Evolutionary conservation across 2,797 vertebrate genomes (phyloP).

Genomic region (Hydrolagus colliei): DNA sequence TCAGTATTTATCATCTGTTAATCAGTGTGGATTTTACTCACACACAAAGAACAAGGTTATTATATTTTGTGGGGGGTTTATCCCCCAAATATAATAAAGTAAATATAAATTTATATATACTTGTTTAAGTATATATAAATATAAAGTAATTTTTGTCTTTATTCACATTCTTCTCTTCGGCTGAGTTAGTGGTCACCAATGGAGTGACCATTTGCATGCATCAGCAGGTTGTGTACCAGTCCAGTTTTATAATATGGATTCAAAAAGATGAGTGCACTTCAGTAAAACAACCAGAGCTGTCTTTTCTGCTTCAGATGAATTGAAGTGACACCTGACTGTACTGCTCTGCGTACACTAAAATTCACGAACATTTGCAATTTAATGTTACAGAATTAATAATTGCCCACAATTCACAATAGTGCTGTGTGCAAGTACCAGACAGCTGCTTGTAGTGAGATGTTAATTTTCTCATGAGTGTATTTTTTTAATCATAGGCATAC

Average conservation of each 20-base stretch:
- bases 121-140: too few species aligned
- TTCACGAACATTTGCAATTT: not conserved
- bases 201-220: not conserved
- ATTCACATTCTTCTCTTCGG: not conserved
- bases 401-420: constrained; percentile 2
- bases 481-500: not conserved
- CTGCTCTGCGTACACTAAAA: not conserved
- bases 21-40: too few species aligned
- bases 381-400: constrained; percentile 7
- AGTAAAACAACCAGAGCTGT: not conserved
- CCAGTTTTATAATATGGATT: not conserved
- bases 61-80: too few species aligned
- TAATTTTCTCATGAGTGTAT: not conserved
- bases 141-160: not conserved
- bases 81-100: too few species aligned
- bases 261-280: not conserved
- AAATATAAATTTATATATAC: too few species aligned
- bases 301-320: not conserved
- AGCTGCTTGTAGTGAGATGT: not conserved
- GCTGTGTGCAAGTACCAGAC: not conserved
- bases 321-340: not conserved
- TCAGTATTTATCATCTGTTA: too few species aligned
- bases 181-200: not conserved
- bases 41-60: too few species aligned
- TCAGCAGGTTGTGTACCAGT: not conserved